Evolutionary conservation across 2,797 vertebrate genomes (phyloP).

Genomic region (Pteronotus mesoamericanus): DNA sequence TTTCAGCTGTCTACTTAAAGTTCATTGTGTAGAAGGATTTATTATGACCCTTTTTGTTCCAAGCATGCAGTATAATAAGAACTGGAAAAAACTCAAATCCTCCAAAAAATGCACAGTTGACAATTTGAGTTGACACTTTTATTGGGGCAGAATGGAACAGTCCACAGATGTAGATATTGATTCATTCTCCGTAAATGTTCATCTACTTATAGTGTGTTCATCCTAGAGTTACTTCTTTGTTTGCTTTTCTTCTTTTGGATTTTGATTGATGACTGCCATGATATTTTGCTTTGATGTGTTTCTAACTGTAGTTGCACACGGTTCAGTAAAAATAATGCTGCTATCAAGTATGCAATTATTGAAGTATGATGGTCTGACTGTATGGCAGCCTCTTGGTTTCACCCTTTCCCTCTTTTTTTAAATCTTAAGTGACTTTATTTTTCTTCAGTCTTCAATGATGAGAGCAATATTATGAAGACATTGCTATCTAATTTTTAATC

Average conservation of each 20-base stretch:
- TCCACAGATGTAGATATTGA: slow-evolving; percentile 81
- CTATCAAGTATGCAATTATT: slow-evolving; percentile 86
- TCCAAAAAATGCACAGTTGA: slow-evolving; percentile 80
- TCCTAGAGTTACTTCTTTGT: slow-evolving; percentile 67
- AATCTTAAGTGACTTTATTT: slow-evolving; percentile 78
- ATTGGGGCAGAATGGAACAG: slow-evolving; percentile 76
- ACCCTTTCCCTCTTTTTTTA: slow-evolving; percentile 65
- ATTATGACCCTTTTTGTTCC: slow-evolving; percentile 83
- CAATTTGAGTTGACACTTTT: slow-evolving; percentile 75
- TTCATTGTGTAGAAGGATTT: slow-evolving; percentile 85
- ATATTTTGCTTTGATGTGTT: slow-evolving; percentile 82
- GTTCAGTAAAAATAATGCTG: slow-evolving; percentile 85
- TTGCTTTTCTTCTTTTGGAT: slow-evolving; percentile 69
- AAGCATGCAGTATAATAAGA: slow-evolving; percentile 88
- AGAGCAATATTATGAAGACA: slow-evolving; percentile 88
- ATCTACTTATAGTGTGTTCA: slow-evolving; percentile 79
- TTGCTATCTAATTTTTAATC: slow-evolving; percentile 83
- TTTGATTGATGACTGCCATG: slow-evolving; percentile 80
- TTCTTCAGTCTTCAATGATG: slow-evolving; percentile 82
- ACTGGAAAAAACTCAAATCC: slow-evolving; percentile 84
- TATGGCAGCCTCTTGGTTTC: slow-evolving; percentile 79
- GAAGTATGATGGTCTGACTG: slow-evolving; percentile 78
- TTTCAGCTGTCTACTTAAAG: slow-evolving; percentile 85
- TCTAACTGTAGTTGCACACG: slow-evolving; percentile 83
- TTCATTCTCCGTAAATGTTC: slow-evolving; percentile 78